phyloP scores from a whole-genome alignment of 2,797 vertebrate species.

The Tolypeutes matacus region DNA sequence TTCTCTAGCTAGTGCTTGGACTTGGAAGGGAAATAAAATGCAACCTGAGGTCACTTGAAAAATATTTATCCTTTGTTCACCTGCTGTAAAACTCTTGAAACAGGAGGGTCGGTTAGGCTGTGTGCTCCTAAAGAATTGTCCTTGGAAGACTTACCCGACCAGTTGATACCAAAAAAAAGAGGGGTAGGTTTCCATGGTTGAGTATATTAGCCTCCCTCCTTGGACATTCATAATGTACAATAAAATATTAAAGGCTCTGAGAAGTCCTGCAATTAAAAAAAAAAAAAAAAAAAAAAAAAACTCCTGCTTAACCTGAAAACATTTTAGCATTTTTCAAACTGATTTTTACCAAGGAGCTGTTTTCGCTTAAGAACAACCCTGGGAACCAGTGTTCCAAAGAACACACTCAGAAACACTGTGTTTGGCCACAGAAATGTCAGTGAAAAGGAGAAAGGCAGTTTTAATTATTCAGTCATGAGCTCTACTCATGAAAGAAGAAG shows the following conservation, averaged over 20 bases:
- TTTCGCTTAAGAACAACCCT: neutral
- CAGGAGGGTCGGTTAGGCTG: neutral
- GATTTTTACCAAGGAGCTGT: neutral
- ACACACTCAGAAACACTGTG: neutral
- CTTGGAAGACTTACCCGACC: neutral
- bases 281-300: neutral
- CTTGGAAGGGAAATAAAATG: neutral
- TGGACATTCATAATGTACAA: neutral
- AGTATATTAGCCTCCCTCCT: neutral
- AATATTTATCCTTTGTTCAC: neutral
- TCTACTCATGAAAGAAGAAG: neutral
- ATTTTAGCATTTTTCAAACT: neutral
- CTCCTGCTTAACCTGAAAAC: conserved; percentile 4
- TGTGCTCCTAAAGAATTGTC: neutral
- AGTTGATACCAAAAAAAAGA: neutral
- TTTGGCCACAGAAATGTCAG: neutral
- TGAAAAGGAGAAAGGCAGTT: neutral
- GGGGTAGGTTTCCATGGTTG: neutral
- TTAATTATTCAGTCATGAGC: neutral
- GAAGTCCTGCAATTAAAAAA: neutral
- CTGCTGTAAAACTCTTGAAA: conserved; percentile 12
- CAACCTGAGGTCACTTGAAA: neutral
- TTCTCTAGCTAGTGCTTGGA: neutral
- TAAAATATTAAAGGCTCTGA: neutral
- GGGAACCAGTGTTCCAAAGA: neutral